Evolutionary conservation across 2,888 invertebrate species (phyloP), one percentile per base, ranked within the genome.

Genomic region (Agrilus mali): DNA sequence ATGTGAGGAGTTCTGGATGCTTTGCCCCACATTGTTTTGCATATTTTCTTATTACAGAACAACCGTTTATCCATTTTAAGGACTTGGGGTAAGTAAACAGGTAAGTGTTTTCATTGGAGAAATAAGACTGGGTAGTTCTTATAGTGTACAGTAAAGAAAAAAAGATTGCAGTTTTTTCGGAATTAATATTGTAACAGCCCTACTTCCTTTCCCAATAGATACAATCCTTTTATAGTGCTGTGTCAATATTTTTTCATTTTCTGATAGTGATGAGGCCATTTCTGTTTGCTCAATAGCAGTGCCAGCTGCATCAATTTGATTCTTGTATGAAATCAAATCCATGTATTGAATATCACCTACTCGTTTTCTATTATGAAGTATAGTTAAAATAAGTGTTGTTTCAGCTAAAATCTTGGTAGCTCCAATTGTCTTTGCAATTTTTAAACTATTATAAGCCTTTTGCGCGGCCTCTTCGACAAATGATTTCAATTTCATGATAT

Each of bases 351-450:
- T 36, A 43, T 45, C 46, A 22, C 47, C 49, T 8, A 50, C 45
- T 17, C 50, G 36, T 43, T 51, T 50, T 38, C 49, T 47, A 22
- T 51, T 51, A 31, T 47, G 47, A 13, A 51, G 17, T 10, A 51
- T 48, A 10, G 47, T 47, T 12, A 35, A 32, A 13, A 48, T 45
- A 7, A 51, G 46, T 33, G 39, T 33, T 32, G 46, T 45, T 50
- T 51, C 49, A 17, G 38, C 22, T 32, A 51, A 38, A 31, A 40
- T 44, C 44, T 32, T 46, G 38, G 43, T 45, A 13, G 14, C 10
- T 8, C 34, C 17, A n/a, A 46, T 32, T 22, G 37, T 32, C 37
- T n/a, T n/a, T 43, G 20, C 4, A 20, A 20, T 20, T 5, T 20
- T 20, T n/a, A 40, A 32, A 32, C 33, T 6, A 35, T 36, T 15